Evolutionary conservation across 2,888 invertebrate genomes (phyloP), one percentile per base, ranked within the genome.

Genomic region (Tipula confusa): DNA sequence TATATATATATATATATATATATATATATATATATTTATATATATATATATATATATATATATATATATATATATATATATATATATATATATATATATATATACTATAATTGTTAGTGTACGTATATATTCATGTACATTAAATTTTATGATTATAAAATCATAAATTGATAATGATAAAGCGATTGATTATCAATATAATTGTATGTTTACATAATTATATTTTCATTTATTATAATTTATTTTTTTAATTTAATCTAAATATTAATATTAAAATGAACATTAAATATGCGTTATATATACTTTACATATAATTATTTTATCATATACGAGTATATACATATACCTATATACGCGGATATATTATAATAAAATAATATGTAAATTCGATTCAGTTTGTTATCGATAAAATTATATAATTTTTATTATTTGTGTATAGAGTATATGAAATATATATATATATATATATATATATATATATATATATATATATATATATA

Each of bases 81-180:
- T n/a, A n/a, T n/a, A n/a, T n/a, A n/a, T n/a, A n/a, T n/a, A n/a
- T n/a, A n/a, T n/a, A n/a, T n/a, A n/a, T n/a, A n/a, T n/a, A n/a
- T n/a, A n/a, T n/a, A n/a, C n/a, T n/a, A 64, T 24, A 24, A 24
- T 64, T 64, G 64, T 64, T 64, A 24, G 18, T 64, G 64, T 43
- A n/a, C 43, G 43, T n/a, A 38, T 13, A 38, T 38, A 38, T 38
- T 13, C 38, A 38, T 38, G 38, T 18, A 64, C 64, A 64, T 64
- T 64, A 64, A 64, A 64, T 64, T 64, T 64, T 64, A 64, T 64
- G 64, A 64, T 64, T 64, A 64, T 24, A 64, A 64, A 64, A 64
- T 64, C 64, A 64, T 64, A 64, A 64, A 64, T 64, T 64, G 64
- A 64, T 64, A 64, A 64, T 64, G 64, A 64, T 64, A 64, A 64